These are phyloP conservation scores for Drosophila neotestacea DNA, from an alignment of 2,888 invertebrate species.

Conservation along the genomic window DNA sequence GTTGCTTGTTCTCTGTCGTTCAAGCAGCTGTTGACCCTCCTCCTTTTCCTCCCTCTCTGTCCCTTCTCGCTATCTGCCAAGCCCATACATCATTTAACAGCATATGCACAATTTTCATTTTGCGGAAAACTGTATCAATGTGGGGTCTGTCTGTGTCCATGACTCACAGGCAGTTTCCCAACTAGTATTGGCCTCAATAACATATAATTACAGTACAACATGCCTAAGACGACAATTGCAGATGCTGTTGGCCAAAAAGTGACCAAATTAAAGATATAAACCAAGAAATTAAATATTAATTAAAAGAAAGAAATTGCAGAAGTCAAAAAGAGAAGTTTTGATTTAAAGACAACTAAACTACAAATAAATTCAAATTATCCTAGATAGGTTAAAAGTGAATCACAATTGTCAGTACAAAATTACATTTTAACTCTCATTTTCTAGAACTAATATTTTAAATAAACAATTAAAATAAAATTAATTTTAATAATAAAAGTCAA, in stretches of 20 bases:
- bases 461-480: no score
- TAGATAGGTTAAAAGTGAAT: no score
- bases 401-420: no score
- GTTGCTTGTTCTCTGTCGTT: slow-evolving; percentile 21
- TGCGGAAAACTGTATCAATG: slow-evolving; percentile 58
- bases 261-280: background rate
- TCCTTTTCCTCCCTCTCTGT: background rate
- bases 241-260: background rate
- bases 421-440: no score
- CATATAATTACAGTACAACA: slow-evolving; percentile 8
- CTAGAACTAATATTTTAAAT: no score
- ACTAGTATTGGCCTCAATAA: slow-evolving; percentile 61
- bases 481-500: no score
- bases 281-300: background rate
- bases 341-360: no score
- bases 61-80: slow-evolving; percentile 2
- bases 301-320: background rate
- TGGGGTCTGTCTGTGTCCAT: slow-evolving; percentile 43
- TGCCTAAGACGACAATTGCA: slow-evolving; percentile 9
- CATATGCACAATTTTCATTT: slow-evolving; percentile 34
- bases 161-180: slow-evolving; percentile 60
- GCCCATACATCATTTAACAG: slow-evolving; percentile 61
- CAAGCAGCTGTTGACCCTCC: background rate
- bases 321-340: no score
- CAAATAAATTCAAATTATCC: no score